phyloP scores from a whole-genome alignment of 2,113 vertebrate species.

The Zingel zingel region DNA sequence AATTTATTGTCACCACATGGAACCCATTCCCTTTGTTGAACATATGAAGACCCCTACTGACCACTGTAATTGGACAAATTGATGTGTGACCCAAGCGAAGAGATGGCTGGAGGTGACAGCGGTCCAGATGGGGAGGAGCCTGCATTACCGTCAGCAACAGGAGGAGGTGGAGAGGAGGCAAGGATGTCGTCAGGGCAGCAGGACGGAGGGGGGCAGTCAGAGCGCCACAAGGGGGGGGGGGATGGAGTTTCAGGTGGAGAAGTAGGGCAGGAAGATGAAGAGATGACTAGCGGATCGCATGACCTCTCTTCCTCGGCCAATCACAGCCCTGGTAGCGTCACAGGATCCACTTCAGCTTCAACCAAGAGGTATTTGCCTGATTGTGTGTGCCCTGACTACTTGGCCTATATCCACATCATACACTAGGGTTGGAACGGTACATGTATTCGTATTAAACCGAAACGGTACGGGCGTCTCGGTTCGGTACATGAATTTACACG shows the following conservation, averaged over 20 bases:
- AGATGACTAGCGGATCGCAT: conserved; percentile 45
- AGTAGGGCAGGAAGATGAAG: conserved; percentile 66
- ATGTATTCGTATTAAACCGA: too few relatives aligned
- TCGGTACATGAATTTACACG: too few relatives aligned
- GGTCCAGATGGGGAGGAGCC: conserved; percentile 60
- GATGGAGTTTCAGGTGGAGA: conserved; percentile 58
- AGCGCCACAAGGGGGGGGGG: conserved; percentile 41
- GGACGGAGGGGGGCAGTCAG: background rate
- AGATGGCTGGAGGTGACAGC: conserved; percentile 63
- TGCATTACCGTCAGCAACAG: conserved; percentile 11
- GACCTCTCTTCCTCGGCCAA: conserved; percentile 58
- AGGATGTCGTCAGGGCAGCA: conserved; percentile 13
- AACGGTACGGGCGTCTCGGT: too few relatives aligned
- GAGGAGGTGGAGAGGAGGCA: conserved; percentile 24
- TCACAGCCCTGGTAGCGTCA: conserved; percentile 60
- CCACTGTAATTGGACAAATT: conserved; percentile 38
- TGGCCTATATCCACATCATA: background rate
- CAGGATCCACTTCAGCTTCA: conserved; percentile 73
- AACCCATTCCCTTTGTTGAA: conserved; percentile 41
- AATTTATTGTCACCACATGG: conserved; percentile 47
- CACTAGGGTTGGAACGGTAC: too few relatives aligned
- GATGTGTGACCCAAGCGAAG: conserved; percentile 65
- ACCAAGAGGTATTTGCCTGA: conserved; percentile 81
- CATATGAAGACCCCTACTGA: conserved; percentile 64
- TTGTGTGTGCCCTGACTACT: background rate